A percentile compares a stretch with the other conserved stretches of the same genome.
Conservation (phyloP, 2,888 invertebrate genomes). For the Andrena bicolor region DNA sequence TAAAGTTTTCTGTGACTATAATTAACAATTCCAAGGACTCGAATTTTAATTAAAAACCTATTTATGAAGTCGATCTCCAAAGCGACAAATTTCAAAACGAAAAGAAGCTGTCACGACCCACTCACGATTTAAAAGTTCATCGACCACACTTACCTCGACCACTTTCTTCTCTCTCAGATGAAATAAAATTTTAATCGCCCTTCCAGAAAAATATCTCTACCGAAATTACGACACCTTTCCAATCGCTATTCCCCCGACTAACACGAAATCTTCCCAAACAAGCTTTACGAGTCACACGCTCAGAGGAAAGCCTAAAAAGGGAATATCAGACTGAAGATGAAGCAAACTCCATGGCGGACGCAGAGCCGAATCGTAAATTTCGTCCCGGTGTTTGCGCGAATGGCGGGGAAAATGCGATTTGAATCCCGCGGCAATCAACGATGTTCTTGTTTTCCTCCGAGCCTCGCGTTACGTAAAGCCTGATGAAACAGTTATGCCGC, state of each 20-base stretch:
- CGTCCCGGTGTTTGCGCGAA: constrained; percentile 29
- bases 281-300: neutral
- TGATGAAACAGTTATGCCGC: constrained; percentile 66
- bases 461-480: constrained; percentile 68
- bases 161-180: neutral
- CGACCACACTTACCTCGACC: neutral
- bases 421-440: neutral
- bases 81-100: neutral
- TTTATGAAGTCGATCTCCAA: neutral
- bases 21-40: neutral
- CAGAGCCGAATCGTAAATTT: constrained; percentile 34
- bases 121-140: no score
- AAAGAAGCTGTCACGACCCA: neutral
- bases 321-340: constrained; percentile 6
- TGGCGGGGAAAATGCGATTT: constrained; percentile 13
- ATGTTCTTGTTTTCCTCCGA: constrained; percentile 12
- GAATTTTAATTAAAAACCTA: neutral
- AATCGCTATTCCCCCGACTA: neutral
- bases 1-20: neutral
- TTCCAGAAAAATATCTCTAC: neutral
- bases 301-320: neutral
- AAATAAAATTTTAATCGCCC: neutral
- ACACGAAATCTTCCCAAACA: constrained; percentile 11
- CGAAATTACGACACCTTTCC: neutral
- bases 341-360: neutral